phyloP scores from a whole-genome alignment of 2,888 invertebrate species.

The Mesorhabditis sp. region DNA sequence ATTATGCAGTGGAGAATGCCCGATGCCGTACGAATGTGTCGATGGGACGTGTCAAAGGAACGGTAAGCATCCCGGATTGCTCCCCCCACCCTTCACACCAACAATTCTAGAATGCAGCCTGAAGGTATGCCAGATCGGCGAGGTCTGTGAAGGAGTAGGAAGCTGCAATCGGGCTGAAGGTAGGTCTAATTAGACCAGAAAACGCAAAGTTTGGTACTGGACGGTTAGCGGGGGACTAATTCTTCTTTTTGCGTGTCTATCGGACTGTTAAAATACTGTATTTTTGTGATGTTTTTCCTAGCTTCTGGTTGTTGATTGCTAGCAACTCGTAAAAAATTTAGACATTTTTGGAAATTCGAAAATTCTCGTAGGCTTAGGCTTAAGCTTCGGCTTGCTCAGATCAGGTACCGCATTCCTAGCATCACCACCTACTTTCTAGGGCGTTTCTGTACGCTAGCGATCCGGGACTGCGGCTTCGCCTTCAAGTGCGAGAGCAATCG shows the following conservation, averaged over 20 bases:
- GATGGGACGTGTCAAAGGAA: constrained; percentile 47
- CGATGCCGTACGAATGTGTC: constrained; percentile 43
- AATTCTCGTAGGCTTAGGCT: no score
- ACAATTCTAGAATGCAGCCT: constrained; percentile 37
- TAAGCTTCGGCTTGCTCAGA: no score
- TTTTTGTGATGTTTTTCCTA: no score
- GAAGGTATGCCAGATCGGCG: constrained; percentile 53
- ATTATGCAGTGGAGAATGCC: constrained; percentile 37
- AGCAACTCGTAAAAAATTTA: no score
- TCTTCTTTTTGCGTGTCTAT: no score
- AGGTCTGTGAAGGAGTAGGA: constrained; percentile 45
- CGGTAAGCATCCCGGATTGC: constrained; percentile 22
- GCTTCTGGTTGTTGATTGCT: no score
- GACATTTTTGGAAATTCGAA: no score
- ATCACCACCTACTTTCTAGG: background rate
- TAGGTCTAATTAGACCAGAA: no score
- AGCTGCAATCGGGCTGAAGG: constrained; percentile 44
- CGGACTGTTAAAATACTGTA: no score
- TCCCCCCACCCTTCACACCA: background rate
- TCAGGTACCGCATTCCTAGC: no score
- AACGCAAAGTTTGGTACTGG: no score
- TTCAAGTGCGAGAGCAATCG: constrained; percentile 44
- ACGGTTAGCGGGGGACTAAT: no score
- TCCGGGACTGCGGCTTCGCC: constrained; percentile 47
- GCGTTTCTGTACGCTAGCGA: constrained; percentile 37